A percentile compares a stretch with the other conserved stretches of the same genome.
phyloP scores from a whole-genome alignment of 37 sponge, comb jelly and placozoan genomes.

The Theonella swinhoei region DNA sequence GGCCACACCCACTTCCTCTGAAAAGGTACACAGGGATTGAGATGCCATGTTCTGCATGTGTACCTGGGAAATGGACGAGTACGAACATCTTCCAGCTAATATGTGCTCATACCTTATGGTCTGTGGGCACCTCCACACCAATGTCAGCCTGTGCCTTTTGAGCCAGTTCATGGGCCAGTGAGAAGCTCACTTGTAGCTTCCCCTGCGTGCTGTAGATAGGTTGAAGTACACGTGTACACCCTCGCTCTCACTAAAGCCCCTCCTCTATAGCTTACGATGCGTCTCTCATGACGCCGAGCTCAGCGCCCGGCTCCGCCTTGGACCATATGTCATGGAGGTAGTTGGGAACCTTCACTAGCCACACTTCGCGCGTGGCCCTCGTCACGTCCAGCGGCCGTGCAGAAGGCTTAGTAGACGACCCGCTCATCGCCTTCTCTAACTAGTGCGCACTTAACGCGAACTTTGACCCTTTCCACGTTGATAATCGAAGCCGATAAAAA shows the following conservation, averaged over 20 bases:
- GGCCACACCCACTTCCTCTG: constrained; percentile 33
- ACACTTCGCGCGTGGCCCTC: constrained; percentile 66
- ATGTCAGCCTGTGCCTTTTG: neutral
- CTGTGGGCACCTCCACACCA: constrained; percentile 43
- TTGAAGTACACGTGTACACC: too few species aligned
- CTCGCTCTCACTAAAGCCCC: neutral
- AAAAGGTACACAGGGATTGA: constrained; percentile 70
- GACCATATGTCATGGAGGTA: constrained; percentile 76
- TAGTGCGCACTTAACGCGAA: constrained; percentile 4
- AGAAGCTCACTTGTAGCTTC: constrained; percentile 18
- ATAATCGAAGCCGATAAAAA: neutral
- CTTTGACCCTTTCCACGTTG: neutral
- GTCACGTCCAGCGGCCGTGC: constrained; percentile 44
- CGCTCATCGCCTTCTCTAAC: neutral
- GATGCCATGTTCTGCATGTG: constrained; percentile 24
- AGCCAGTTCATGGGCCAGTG: constrained; percentile 45
- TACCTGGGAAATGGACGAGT: neutral
- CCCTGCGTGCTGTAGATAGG: neutral
- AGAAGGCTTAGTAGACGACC: constrained; percentile 12
- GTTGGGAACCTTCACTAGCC: constrained; percentile 86
- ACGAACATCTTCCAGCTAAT: neutral
- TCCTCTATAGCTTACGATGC: constrained; percentile 35
- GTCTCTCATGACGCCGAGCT: constrained; percentile 72
- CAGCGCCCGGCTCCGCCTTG: constrained; percentile 19
- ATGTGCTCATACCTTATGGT: constrained; percentile 43